Conservation (phyloP, 2,888 invertebrate genomes). For the Uropetala carovei region DNA sequence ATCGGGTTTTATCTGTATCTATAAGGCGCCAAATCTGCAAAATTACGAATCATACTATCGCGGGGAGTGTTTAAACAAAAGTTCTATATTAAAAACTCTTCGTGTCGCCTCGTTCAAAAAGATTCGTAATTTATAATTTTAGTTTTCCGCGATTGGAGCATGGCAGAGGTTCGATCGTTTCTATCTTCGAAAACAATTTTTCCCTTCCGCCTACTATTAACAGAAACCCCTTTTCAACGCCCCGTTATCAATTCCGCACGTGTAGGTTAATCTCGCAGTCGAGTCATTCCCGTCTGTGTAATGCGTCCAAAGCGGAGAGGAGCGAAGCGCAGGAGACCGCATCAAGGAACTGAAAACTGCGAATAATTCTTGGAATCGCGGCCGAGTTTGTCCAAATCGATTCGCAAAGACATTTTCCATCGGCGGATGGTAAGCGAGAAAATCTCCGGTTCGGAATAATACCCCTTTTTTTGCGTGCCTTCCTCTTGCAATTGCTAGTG, state of each 20-base stretch:
- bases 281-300: not conserved
- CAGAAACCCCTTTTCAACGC: not conserved
- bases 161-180: too few species aligned
- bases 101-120: too few species aligned
- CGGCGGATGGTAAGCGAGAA: not conserved
- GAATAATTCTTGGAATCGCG: slow-evolving; percentile 1
- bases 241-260: not conserved
- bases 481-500: not conserved
- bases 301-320: not conserved
- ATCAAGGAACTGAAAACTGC: not conserved
- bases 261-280: not conserved
- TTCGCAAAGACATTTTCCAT: slow-evolving; percentile 25
- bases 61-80: too few species aligned
- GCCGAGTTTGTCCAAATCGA: not conserved
- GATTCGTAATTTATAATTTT: too few species aligned
- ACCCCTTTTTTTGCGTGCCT: not conserved
- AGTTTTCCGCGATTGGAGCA: too few species aligned
- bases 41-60: too few species aligned
- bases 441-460: slow-evolving; percentile 3
- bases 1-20: too few species aligned
- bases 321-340: not conserved
- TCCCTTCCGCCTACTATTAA: too few species aligned
- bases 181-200: too few species aligned
- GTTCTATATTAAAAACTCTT: too few species aligned
- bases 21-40: too few species aligned